Percentiles rank a stretch among this genome's conserved stretches.
Conservation (phyloP, 2,888 invertebrate genomes). For the Mesopsocus fuscifrons region DNA sequence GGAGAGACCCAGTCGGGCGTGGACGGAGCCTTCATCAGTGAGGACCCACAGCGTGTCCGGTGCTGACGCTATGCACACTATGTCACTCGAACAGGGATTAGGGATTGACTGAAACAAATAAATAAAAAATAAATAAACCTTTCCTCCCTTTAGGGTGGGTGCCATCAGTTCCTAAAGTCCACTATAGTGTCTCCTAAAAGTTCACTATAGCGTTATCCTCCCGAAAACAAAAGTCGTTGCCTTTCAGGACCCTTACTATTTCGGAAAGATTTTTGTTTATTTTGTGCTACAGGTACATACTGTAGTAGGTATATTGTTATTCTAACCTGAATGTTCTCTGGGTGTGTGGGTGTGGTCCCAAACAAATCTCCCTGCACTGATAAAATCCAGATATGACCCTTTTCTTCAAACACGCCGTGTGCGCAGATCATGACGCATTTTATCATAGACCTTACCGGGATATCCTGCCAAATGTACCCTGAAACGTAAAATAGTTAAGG, state of each 20-base stretch:
- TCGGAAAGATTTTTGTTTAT: too few relatives aligned
- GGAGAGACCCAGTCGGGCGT: slow-evolving; percentile 25
- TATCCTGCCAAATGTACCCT: slow-evolving; percentile 6
- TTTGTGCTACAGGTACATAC: too few relatives aligned
- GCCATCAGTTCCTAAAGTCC: slow-evolving; percentile 17
- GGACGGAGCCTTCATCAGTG: slow-evolving; percentile 24
- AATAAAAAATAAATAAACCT: neutral
- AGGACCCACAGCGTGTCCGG: slow-evolving; percentile 28
- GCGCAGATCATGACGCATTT: slow-evolving; percentile 18
- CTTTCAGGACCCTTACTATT: too few relatives aligned
- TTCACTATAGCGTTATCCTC: too few relatives aligned
- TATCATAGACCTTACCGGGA: slow-evolving; percentile 16
- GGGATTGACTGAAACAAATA: slow-evolving; percentile 14
- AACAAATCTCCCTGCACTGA: slow-evolving; percentile 24
- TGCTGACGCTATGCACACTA: slow-evolving; percentile 23
- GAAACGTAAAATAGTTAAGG: too few relatives aligned
- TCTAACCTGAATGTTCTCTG: neutral
- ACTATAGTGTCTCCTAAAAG: too few relatives aligned
- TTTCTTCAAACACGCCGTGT: slow-evolving; percentile 20
- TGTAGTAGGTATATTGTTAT: too few relatives aligned
- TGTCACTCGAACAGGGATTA: slow-evolving; percentile 15
- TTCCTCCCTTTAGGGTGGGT: too few relatives aligned
- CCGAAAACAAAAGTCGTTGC: too few relatives aligned
- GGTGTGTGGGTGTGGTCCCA: slow-evolving; percentile 19
- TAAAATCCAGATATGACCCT: slow-evolving; percentile 25